These are phyloP conservation scores for Macrocentrus cingulum DNA, from an alignment of 1,140 invertebrate species.

Conservation along the genomic window DNA sequence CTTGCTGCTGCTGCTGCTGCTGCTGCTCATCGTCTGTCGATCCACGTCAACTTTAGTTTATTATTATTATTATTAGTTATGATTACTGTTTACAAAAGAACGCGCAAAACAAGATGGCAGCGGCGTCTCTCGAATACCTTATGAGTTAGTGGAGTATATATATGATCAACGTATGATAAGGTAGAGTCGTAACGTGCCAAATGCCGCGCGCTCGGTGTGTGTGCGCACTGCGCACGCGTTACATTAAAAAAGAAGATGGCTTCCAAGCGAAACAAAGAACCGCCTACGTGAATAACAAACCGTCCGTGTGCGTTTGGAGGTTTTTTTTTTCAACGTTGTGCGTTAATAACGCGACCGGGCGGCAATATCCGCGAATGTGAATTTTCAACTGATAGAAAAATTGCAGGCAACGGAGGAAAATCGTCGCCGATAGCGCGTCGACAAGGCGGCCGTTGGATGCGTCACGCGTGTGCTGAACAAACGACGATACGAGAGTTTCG, in stretches of 20 bases:
- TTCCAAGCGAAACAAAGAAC: constrained; percentile 43
- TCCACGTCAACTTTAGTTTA: too few relatives aligned
- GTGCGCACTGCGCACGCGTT: constrained; percentile 36
- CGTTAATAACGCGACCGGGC: not conserved
- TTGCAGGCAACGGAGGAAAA: not conserved
- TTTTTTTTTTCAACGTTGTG: constrained; percentile 13
- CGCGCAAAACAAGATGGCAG: too few relatives aligned
- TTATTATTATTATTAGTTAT: too few relatives aligned
- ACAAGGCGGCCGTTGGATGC: constrained; percentile 29
- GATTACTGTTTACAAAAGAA: too few relatives aligned
- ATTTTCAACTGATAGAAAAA: too few relatives aligned
- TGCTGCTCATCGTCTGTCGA: too few relatives aligned
- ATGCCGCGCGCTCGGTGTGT: constrained; percentile 27
- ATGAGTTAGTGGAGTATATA: too few relatives aligned
- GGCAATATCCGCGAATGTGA: too few relatives aligned
- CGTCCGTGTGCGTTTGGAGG: constrained; percentile 19
- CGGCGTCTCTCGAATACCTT: too few relatives aligned
- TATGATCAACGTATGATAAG: too few relatives aligned
- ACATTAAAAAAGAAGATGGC: constrained; percentile 49
- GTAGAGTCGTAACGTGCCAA: too few relatives aligned
- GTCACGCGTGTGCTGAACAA: constrained; percentile 27
- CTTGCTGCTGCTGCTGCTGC: too few relatives aligned
- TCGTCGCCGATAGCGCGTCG: not conserved
- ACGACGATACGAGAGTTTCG: constrained; percentile 9
- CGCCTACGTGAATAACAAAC: constrained; percentile 47